A percentile compares a stretch with the other conserved stretches of the same genome.
Conservation (phyloP, 1,140 invertebrate species). For the Lepidotrigona ventralis region DNA sequence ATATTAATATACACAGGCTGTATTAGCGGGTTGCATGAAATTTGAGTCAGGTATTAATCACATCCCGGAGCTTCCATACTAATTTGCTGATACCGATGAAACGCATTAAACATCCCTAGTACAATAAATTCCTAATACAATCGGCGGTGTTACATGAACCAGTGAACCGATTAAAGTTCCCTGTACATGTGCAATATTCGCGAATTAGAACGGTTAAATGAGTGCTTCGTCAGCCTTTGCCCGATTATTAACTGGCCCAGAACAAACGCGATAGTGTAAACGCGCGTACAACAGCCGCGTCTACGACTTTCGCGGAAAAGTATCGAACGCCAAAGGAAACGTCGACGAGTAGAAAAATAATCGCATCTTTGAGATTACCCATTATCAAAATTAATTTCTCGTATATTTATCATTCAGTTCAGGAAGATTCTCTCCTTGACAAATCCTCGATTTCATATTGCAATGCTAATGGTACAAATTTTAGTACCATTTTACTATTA, state of each 20-base stretch:
- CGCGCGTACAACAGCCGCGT: background rate
- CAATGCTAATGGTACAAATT: too few species aligned
- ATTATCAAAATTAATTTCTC: too few species aligned
- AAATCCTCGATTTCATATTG: too few species aligned
- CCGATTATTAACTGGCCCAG: slow-evolving; percentile 36
- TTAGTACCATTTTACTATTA: too few species aligned
- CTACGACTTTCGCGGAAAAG: background rate
- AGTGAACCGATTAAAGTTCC: slow-evolving; percentile 46
- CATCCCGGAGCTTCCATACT: slow-evolving; percentile 18
- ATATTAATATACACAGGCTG: slow-evolving; percentile 11
- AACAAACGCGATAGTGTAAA: background rate
- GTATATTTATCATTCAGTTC: too few species aligned
- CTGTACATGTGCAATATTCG: slow-evolving; percentile 43
- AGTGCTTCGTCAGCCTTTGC: slow-evolving; percentile 46
- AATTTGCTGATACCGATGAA: slow-evolving; percentile 39
- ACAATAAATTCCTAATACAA: slow-evolving; percentile 51
- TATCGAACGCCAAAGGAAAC: background rate
- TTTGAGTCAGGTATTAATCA: slow-evolving; percentile 37
- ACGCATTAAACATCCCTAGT: slow-evolving; percentile 33
- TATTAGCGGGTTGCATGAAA: slow-evolving; percentile 10
- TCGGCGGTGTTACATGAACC: slow-evolving; percentile 37
- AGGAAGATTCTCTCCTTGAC: too few species aligned
- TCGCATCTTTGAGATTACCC: too few species aligned
- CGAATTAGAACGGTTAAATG: slow-evolving; percentile 44
- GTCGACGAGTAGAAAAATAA: background rate